Conservation (phyloP, 2,113 vertebrate species). For the Pseudorasbora parva region DNA sequence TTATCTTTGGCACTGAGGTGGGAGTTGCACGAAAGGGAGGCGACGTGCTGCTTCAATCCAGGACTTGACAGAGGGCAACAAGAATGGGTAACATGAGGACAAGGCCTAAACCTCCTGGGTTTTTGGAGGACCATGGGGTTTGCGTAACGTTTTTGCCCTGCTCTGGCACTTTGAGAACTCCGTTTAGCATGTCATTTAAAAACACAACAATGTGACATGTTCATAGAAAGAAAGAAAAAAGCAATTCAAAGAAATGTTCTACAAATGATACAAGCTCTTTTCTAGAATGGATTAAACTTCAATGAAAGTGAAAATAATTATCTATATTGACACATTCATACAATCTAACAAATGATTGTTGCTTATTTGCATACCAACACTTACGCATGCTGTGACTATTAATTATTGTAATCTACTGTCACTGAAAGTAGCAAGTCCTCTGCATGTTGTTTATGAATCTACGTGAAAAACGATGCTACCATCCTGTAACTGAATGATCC, state of each 20-base stretch:
- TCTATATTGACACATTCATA: background rate
- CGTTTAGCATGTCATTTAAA: background rate
- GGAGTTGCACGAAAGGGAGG: background rate
- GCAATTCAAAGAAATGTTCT: background rate
- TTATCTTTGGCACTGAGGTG: slow-evolving; percentile 23
- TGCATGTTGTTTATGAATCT: background rate
- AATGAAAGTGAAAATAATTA: background rate
- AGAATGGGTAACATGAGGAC: slow-evolving; percentile 25
- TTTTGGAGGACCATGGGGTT: background rate
- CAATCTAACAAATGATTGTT: background rate
- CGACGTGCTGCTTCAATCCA: background rate
- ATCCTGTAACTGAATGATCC: background rate
- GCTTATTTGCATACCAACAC: background rate
- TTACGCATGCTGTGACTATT: background rate
- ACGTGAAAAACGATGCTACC: background rate
- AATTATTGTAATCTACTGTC: background rate
- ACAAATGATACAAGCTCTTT: background rate
- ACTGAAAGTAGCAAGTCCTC: background rate
- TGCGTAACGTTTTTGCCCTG: background rate
- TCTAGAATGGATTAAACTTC: background rate
- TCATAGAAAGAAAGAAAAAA: background rate
- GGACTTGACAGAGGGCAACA: slow-evolving; percentile 12
- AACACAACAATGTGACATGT: background rate
- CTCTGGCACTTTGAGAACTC: background rate
- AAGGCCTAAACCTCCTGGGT: slow-evolving; percentile 19